These are phyloP conservation scores for Temnothorax longispinosus DNA, from an alignment of 1,140 invertebrate genomes.

Conservation along the genomic window DNA sequence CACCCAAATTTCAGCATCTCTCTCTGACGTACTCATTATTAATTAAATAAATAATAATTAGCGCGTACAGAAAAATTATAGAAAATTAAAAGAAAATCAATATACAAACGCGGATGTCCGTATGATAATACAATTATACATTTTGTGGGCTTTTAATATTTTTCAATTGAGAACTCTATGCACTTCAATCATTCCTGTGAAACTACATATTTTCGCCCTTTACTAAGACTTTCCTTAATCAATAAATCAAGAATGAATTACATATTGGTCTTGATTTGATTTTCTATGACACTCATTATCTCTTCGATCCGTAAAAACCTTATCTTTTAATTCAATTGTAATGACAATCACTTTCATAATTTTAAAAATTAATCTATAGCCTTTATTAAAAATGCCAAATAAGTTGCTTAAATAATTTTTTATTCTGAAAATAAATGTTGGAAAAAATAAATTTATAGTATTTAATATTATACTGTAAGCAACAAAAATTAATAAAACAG, in stretches of 20 bases:
- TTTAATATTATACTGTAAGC: neutral
- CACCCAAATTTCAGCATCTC: no score
- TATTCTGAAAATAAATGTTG: neutral
- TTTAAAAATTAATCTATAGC: neutral
- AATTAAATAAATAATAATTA: neutral
- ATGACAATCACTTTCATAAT: neutral
- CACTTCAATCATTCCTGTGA: neutral
- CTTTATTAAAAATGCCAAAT: neutral
- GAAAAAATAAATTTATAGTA: neutral
- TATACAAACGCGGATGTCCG: neutral
- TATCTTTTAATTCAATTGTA: neutral
- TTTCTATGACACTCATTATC: no score
- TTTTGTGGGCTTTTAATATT: neutral
- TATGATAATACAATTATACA: neutral
- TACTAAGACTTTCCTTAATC: neutral
- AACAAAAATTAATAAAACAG: neutral
- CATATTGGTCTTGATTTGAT: neutral
- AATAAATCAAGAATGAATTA: neutral
- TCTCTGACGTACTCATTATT: neutral
- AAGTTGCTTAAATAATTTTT: neutral
- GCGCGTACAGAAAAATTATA: neutral
- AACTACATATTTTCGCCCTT: neutral
- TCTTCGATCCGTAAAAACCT: no score
- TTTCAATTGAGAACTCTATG: neutral
- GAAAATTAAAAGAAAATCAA: neutral